phyloP scores from a whole-genome alignment of 2,797 vertebrate genomes.

The Channa striata region DNA sequence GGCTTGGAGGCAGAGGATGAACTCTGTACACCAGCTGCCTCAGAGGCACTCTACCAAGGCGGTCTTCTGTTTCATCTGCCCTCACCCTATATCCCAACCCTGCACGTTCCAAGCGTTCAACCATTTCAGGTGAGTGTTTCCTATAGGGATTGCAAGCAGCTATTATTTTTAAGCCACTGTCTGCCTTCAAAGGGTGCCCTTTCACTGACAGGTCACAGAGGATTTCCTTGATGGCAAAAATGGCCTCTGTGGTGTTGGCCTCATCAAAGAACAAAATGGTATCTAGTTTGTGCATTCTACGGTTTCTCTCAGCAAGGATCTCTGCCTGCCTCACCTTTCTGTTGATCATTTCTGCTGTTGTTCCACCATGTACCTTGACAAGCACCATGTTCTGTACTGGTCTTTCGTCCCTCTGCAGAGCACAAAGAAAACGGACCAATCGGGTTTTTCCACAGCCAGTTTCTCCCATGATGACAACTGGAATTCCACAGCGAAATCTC shows the following conservation, averaged over 20 bases:
- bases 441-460: constrained; percentile 88
- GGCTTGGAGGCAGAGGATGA: constrained; percentile 86
- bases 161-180: constrained; percentile 83
- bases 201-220: constrained; percentile 82
- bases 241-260: constrained; percentile 87
- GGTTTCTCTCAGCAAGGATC: constrained; percentile 74
- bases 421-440: constrained; percentile 85
- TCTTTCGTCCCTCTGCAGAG: constrained; percentile 77
- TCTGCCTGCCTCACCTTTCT: constrained; percentile 83
- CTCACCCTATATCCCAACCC: constrained; percentile 87
- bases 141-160: constrained; percentile 89
- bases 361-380: constrained; percentile 87
- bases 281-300: constrained; percentile 68
- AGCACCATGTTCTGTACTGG: constrained; percentile 82
- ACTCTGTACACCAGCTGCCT: constrained; percentile 88
- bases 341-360: constrained; percentile 83
- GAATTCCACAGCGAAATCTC: constrained; percentile 87
- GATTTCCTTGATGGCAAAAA: constrained; percentile 87
- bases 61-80: constrained; percentile 83
- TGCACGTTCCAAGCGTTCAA: constrained; percentile 83
- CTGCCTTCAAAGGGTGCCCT: constrained; percentile 71
- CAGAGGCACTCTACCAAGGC: constrained; percentile 86
- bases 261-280: constrained; percentile 88
- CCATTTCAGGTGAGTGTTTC: constrained; percentile 82
- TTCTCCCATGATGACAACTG: constrained; percentile 88